Percentiles rank a stretch among this genome's conserved stretches.
Evolutionary conservation across 1,140 invertebrate genomes (phyloP).

Genomic region (Prorops nasuta): DNA sequence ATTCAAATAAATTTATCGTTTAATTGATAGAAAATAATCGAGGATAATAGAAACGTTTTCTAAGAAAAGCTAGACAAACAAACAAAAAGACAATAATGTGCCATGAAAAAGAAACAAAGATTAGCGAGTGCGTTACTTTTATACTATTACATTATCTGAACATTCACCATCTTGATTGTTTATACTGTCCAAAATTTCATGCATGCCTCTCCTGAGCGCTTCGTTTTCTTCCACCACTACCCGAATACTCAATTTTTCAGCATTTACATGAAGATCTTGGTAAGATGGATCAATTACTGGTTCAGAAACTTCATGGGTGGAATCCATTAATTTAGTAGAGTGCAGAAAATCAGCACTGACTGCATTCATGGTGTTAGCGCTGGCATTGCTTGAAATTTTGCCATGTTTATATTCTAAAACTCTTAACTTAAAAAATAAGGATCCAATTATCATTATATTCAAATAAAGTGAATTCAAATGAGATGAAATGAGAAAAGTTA

Average conservation of each 20-base stretch:
- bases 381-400: slow-evolving; percentile 12
- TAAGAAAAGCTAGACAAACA: no score
- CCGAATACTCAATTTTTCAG: slow-evolving; percentile 54
- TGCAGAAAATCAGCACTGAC: slow-evolving; percentile 21
- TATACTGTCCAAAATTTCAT: slow-evolving; percentile 66
- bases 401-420: slow-evolving; percentile 33
- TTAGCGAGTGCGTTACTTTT: slow-evolving; percentile 25
- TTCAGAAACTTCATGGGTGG: slow-evolving; percentile 11
- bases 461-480: background rate
- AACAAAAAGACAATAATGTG: no score
- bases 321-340: slow-evolving; percentile 27
- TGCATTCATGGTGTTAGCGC: slow-evolving; percentile 2
- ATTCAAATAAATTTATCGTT: no score
- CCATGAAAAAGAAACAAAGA: background rate
- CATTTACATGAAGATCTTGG: slow-evolving; percentile 21
- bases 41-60: no score
- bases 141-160: slow-evolving; percentile 34
- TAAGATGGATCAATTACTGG: slow-evolving; percentile 13
- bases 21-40: no score
- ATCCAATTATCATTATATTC: no score
- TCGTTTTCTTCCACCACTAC: slow-evolving; percentile 69
- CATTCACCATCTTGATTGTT: slow-evolving; percentile 60
- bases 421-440: slow-evolving; percentile 29
- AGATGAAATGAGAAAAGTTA: slow-evolving; percentile 22
- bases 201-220: slow-evolving; percentile 67